These are phyloP conservation scores for Echinometra lucunter DNA, from an alignment of 53 echinoderm and acorn worm species.

Conservation along the genomic window DNA sequence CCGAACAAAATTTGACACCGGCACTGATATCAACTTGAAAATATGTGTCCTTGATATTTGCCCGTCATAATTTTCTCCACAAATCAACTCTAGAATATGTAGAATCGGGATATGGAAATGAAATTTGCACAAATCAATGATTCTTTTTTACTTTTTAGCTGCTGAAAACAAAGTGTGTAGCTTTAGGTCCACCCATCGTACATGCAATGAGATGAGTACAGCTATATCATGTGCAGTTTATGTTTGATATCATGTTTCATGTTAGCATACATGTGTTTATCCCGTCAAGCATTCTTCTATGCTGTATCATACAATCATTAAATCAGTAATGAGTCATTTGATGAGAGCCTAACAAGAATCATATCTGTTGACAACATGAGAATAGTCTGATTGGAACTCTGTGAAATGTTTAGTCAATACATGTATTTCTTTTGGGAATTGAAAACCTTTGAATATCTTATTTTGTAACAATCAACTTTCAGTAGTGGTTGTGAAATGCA, in stretches of 20 bases:
- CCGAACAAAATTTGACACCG: no score
- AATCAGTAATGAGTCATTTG: not conserved
- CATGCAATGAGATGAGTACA: not conserved
- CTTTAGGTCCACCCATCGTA: not conserved
- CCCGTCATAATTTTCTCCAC: no score
- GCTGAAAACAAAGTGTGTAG: not conserved
- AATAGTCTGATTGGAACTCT: not conserved
- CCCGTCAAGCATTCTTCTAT: not conserved
- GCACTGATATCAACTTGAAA: no score
- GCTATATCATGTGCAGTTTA: not conserved
- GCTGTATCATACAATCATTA: conserved; percentile 20
- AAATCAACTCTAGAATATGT: no score
- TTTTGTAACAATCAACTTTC: not conserved
- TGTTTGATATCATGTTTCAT: not conserved
- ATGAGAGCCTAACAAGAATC: not conserved
- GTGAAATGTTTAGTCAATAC: not conserved
- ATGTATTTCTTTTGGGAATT: no score
- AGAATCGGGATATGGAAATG: no score
- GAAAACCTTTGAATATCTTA: no score
- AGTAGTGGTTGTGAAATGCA: not conserved
- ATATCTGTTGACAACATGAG: conserved; percentile 7
- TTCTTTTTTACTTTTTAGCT: no score
- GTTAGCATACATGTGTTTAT: conserved; percentile 13
- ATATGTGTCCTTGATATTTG: no score
- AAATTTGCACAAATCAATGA: no score